Base-by-base conservation (phyloP, 2,888 invertebrate genomes). In the Thumatha senex region DNA sequence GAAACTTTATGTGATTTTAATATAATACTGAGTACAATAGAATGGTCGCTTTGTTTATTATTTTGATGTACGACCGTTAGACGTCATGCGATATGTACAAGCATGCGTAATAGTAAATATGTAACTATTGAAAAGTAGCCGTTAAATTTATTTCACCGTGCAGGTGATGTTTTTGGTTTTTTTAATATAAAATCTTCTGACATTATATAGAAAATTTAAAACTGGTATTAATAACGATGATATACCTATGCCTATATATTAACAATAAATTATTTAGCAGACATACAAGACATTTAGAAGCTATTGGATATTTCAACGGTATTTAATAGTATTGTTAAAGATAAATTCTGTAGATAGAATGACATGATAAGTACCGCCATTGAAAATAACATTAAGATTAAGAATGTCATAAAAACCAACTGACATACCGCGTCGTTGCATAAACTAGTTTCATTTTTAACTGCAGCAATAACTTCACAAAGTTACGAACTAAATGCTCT, bases 1-100 rank as follows among this genome's bases (percentile, higher is more conserved):
- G 73, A 80, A 78, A 82, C 76, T 77, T 84, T 84, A 82, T 84
- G 65, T 78, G 82, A 79, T 80, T 84, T 84, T 84, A 84, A 87
- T 87, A 81, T 77, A 77, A 77, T 67, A 63, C 36, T 48, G 62
- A 48, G 66, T 54, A 80, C 79, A 83, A 86, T 81, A 67, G 78
- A 65, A 64, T 65, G 72, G 71, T 74, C 74, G 76, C 74, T 74
- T 74, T 72, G 70, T 61, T 60, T 69, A 65, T 71, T 72, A 67
- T 74, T 77, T 73, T 72, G 58, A 62, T 65, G 65, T 78, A 74
- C 72, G 82, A 76, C 87, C 86, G 88, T 89, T 88, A 87, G 70
- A 70, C 63, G 78, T 82, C 80, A 80, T 61, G 30, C 33, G 46
- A 55, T 48, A 53, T 59, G 48, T 63, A 31, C 2, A 31, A 24